Conservation (phyloP, 2,888 invertebrate genomes). For the Archips crataeganus region DNA sequence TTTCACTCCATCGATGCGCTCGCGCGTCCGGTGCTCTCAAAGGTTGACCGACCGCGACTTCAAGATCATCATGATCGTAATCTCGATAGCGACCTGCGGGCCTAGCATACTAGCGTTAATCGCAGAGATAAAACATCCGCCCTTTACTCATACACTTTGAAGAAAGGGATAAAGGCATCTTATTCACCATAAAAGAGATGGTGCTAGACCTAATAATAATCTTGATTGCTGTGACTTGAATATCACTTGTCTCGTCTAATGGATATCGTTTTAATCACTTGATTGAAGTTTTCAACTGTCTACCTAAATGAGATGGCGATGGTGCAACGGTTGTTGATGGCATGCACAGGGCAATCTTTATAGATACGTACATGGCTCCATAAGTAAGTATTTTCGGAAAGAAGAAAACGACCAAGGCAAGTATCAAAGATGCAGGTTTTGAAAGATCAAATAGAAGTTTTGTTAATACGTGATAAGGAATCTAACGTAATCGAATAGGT, state of each 20-base stretch:
- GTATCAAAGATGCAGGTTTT: not conserved
- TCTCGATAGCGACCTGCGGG: slow-evolving; percentile 28
- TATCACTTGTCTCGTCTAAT: slow-evolving; percentile 28
- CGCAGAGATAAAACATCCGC: no score
- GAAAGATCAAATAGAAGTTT: not conserved
- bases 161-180: not conserved
- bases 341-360: slow-evolving; percentile 17
- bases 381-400: not conserved
- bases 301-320: slow-evolving; percentile 17
- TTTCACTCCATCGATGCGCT: slow-evolving; percentile 75
- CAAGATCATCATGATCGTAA: slow-evolving; percentile 38
- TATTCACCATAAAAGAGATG: not conserved
- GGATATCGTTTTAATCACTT: slow-evolving; percentile 31
- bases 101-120: not conserved
- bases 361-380: not conserved
- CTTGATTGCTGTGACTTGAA: slow-evolving; percentile 23
- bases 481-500: not conserved
- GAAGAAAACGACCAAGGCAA: not conserved
- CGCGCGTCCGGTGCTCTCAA: slow-evolving; percentile 59
- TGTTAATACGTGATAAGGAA: not conserved
- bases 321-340: slow-evolving; percentile 13
- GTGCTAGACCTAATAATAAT: slow-evolving; percentile 9
- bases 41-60: slow-evolving; percentile 60
- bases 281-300: slow-evolving; percentile 33
- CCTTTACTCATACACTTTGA: not conserved